Evolutionary conservation across 2,113 vertebrate species (phyloP).

Genomic region (Ceyx melanurus): DNA sequence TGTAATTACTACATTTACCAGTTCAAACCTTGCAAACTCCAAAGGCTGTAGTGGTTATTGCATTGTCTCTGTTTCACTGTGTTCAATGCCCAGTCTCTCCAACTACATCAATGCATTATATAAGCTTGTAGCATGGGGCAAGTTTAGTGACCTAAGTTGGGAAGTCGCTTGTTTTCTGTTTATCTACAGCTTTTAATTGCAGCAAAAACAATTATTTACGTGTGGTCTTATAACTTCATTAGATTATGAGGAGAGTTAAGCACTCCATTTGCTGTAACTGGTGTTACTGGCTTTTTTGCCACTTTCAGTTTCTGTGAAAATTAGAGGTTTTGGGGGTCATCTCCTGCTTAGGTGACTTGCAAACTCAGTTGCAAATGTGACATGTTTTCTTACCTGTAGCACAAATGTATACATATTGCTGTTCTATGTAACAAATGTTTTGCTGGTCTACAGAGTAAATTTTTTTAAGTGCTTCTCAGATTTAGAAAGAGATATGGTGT

Average conservation of each 20-base stretch:
- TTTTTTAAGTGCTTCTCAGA: not conserved
- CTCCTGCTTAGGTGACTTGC: not conserved
- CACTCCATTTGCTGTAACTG: not conserved
- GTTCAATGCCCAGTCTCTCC: not conserved
- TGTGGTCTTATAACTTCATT: not conserved
- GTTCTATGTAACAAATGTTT: not conserved
- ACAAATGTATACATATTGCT: not conserved
- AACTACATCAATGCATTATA: fast-evolving
- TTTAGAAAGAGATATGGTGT: not conserved
- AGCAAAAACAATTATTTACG: not conserved
- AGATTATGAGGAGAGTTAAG: not conserved
- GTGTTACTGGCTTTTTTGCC: not conserved
- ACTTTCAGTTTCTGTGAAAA: not conserved
- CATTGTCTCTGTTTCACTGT: not conserved
- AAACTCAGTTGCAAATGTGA: not conserved
- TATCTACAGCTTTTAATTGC: not conserved
- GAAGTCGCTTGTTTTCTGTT: not conserved
- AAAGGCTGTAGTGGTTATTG: not conserved
- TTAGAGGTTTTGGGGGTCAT: not conserved
- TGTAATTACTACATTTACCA: not conserved
- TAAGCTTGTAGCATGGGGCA: not conserved
- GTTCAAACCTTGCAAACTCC: not conserved
- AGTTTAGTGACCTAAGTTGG: not conserved
- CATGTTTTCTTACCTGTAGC: not conserved
- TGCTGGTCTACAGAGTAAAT: not conserved